Percentiles rank a stretch among this genome's conserved stretches.
These are phyloP conservation scores for Arothron firmamentum DNA, from an alignment of 2,113 vertebrate species.

Conservation along the genomic window DNA sequence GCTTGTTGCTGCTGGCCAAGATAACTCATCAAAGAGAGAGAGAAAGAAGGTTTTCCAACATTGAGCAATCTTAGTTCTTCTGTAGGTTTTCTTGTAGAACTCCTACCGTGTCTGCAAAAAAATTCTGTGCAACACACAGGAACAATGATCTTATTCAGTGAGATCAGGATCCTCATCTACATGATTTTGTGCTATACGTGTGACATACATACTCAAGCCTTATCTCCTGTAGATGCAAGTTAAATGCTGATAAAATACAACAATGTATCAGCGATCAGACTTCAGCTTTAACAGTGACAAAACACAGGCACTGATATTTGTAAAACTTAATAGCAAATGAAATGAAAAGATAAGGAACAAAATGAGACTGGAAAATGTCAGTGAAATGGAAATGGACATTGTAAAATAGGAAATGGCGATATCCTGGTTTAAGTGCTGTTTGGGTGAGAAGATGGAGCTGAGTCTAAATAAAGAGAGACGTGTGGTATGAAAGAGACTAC, in stretches of 20 bases:
- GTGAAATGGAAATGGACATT: constrained; percentile 14
- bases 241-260: not conserved
- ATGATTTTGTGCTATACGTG: no score
- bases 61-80: not conserved
- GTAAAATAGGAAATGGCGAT: constrained; percentile 32
- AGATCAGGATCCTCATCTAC: no score
- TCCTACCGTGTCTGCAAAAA: not conserved
- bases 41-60: not conserved
- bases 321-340: constrained; percentile 1
- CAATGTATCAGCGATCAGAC: not conserved
- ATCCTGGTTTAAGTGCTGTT: constrained; percentile 16
- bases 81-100: no score
- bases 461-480: constrained; percentile 44
- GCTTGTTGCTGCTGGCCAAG: not conserved
- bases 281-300: not conserved
- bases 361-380: constrained; percentile 21
- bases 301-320: constrained; percentile 6
- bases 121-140: no score
- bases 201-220: not conserved
- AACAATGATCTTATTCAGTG: no score
- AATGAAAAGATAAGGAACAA: not conserved
- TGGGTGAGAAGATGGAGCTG: constrained; percentile 39
- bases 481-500: constrained; percentile 35
- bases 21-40: not conserved
- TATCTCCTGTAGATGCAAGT: not conserved